These are phyloP conservation scores for Neria commutata DNA, from an alignment of 2,888 invertebrate species.

Conservation along the genomic window DNA sequence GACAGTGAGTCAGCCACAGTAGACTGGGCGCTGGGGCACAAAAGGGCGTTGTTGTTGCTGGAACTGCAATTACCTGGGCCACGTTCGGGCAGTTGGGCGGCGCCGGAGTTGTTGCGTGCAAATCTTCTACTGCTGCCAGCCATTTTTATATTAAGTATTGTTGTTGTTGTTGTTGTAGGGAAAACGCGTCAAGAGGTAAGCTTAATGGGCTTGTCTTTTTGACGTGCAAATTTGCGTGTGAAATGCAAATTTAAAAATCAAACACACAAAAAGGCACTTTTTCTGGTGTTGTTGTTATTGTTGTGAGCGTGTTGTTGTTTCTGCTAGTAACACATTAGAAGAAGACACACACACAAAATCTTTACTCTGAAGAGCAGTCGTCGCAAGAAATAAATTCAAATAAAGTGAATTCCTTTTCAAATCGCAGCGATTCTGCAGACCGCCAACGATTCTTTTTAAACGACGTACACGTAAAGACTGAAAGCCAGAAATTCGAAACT, in stretches of 20 bases:
- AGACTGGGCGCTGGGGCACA: too few relatives aligned
- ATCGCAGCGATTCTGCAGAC: conserved; percentile 54
- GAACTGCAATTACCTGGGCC: conserved; percentile 63
- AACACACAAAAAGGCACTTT: neutral
- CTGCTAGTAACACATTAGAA: too few relatives aligned
- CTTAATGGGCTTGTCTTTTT: conserved; percentile 2
- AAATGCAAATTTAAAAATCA: neutral
- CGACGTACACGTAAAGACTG: conserved; percentile 52
- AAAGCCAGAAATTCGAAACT: conserved; percentile 40
- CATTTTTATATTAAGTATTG: conserved; percentile 46
- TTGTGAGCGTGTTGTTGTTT: conserved; percentile 10
- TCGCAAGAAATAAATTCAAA: too few relatives aligned
- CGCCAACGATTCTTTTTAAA: conserved; percentile 44
- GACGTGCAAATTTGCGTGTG: conserved; percentile 14
- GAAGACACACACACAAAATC: too few relatives aligned
- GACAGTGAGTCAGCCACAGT: too few relatives aligned
- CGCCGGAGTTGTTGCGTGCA: conserved; percentile 55
- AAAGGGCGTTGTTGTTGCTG: too few relatives aligned
- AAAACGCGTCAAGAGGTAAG: conserved; percentile 18
- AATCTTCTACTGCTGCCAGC: conserved; percentile 57
- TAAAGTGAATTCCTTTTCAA: too few relatives aligned
- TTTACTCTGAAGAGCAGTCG: too few relatives aligned
- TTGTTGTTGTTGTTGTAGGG: conserved; percentile 6
- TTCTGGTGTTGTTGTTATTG: neutral
- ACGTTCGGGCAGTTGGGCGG: conserved; percentile 58